Conservation (phyloP, 2,888 invertebrate species). For the Eristalinus aeneus region DNA sequence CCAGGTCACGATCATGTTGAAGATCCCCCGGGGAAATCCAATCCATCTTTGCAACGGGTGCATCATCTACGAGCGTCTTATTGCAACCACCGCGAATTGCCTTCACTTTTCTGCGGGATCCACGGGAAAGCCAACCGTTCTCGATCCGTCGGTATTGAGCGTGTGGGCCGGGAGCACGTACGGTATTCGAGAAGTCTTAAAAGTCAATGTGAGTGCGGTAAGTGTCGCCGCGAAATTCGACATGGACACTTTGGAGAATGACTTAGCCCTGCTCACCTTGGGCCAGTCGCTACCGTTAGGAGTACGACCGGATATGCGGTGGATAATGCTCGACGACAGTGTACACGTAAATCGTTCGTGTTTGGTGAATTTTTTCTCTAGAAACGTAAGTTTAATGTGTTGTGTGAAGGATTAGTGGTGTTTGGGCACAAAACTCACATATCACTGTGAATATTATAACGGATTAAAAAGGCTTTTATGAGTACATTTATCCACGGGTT, state of each 20-base stretch:
- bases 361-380: constrained; percentile 72
- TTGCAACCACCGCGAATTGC: constrained; percentile 74
- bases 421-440: neutral
- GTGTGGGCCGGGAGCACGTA: constrained; percentile 71
- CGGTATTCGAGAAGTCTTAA: constrained; percentile 52
- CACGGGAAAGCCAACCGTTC: constrained; percentile 16
- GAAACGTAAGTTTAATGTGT: constrained; percentile 67
- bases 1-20: constrained; percentile 72
- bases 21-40: constrained; percentile 54
- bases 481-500: neutral
- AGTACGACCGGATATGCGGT: constrained; percentile 72
- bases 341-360: constrained; percentile 67
- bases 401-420: neutral
- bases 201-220: constrained; percentile 65
- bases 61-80: constrained; percentile 73
- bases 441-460: neutral
- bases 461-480: neutral
- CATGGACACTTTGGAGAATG: constrained; percentile 72
- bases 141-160: constrained; percentile 61
- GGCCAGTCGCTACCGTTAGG: constrained; percentile 72
- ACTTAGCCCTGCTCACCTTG: constrained; percentile 73
- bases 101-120: constrained; percentile 63
- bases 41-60: constrained; percentile 73
- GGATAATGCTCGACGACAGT: constrained; percentile 74
- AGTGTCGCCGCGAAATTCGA: constrained; percentile 67